A percentile compares a stretch with the other conserved stretches of the same genome.
phyloP scores from a whole-genome alignment of 2,797 vertebrate genomes.

The Sylvilagus floridanus region DNA sequence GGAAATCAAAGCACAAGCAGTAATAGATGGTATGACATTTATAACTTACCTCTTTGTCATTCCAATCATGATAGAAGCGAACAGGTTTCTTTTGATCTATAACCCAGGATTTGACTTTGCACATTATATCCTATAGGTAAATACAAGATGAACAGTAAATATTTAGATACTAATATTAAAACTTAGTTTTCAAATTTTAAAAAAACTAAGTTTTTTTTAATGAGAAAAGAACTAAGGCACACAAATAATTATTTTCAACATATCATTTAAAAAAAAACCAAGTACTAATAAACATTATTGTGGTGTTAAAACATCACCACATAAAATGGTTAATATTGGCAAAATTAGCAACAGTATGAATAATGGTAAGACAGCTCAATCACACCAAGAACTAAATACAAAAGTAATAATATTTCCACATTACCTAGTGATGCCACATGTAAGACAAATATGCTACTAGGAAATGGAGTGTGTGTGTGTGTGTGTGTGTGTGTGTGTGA shows the following conservation, averaged over 20 bases:
- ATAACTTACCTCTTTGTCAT: constrained; percentile 96
- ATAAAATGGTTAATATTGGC: constrained; percentile 47
- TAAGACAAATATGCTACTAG: constrained; percentile 89
- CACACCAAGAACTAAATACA: constrained; percentile 80
- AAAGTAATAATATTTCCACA: constrained; percentile 78
- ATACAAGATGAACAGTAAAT: constrained; percentile 90
- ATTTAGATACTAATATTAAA: constrained; percentile 58
- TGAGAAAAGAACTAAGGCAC: constrained; percentile 61
- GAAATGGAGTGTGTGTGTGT: constrained; percentile 67
- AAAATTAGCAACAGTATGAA: constrained; percentile 76
- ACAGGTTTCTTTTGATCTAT: constrained; percentile 97
- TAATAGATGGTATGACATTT: constrained; percentile 83
- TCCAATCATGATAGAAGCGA: constrained; percentile 95
- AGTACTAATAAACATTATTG: constrained; percentile 31
- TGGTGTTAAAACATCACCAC: constrained; percentile 37
- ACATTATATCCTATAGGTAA: constrained; percentile 96
- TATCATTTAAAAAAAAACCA: constrained; percentile 47
- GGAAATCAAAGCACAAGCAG: constrained; percentile 81
- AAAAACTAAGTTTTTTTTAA: constrained; percentile 51
- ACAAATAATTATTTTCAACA: constrained; percentile 67
- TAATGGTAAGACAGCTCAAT: constrained; percentile 74
- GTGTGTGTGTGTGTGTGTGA: no score
- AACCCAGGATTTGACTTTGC: constrained; percentile 98
- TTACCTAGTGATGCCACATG: constrained; percentile 88
- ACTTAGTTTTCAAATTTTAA: constrained; percentile 49